Evolutionary conservation across 1,140 invertebrate species (phyloP).

Genomic region (Popillia japonica): DNA sequence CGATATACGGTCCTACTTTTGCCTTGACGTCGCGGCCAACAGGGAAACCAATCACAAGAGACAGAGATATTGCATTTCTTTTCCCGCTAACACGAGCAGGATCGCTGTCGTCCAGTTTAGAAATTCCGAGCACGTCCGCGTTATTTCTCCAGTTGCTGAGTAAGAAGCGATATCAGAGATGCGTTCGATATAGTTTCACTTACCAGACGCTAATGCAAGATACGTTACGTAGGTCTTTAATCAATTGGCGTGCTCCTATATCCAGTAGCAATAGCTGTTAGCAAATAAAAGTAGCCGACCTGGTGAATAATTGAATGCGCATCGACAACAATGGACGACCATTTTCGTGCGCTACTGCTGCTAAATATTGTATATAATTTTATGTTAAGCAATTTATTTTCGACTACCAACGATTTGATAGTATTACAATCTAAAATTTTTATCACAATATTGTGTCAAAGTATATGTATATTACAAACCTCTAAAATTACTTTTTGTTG

Average conservation of each 20-base stretch:
- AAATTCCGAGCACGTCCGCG: slow-evolving; percentile 53
- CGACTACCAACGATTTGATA: too few species aligned
- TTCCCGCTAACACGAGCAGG: not conserved
- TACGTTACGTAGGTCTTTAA: slow-evolving; percentile 30
- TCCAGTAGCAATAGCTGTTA: slow-evolving; percentile 55
- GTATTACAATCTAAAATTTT: too few species aligned
- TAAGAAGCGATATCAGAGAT: not conserved
- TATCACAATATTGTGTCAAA: too few species aligned
- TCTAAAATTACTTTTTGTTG: too few species aligned
- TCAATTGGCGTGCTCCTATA: slow-evolving; percentile 42
- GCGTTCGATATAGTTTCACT: slow-evolving; percentile 31
- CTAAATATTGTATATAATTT: slow-evolving; percentile 37
- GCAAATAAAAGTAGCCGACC: slow-evolving; percentile 54
- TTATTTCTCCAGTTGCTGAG: slow-evolving; percentile 48
- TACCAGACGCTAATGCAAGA: not conserved
- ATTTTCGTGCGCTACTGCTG: slow-evolving; percentile 22
- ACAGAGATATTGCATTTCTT: slow-evolving; percentile 30
- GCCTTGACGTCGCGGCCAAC: not conserved
- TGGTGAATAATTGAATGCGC: slow-evolving; percentile 39
- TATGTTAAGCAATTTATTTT: too few species aligned
- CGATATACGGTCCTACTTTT: not conserved
- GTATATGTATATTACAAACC: too few species aligned
- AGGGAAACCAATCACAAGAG: slow-evolving; percentile 21
- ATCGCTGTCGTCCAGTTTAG: slow-evolving; percentile 35
- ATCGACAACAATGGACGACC: slow-evolving; percentile 41